Conservation (phyloP, 2,888 invertebrate genomes). For the Isotomurus palustris region DNA sequence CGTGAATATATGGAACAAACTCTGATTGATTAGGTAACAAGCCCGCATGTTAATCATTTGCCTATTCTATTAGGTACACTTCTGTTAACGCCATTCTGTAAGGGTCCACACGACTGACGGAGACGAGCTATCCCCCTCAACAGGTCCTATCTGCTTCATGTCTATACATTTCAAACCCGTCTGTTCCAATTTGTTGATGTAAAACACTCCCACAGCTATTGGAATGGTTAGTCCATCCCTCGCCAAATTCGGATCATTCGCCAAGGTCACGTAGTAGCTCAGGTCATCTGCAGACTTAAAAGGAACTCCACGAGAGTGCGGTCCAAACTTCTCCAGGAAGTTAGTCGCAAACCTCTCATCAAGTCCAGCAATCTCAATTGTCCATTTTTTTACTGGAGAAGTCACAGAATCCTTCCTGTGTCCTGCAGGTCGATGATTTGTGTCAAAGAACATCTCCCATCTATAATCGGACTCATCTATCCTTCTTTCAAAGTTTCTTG, state of each 20-base stretch:
- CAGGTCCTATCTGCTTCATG: neutral
- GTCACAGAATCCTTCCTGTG: neutral
- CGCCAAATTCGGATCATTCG: neutral
- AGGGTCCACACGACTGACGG: neutral
- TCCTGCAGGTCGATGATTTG: neutral
- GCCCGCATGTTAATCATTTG: too few relatives aligned
- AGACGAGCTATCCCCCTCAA: neutral
- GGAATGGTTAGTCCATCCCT: constrained; percentile 1
- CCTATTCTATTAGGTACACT: too few relatives aligned
- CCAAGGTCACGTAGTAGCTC: neutral
- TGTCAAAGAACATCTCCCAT: neutral
- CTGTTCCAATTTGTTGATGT: neutral
- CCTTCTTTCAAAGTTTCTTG: neutral
- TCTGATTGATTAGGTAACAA: too few relatives aligned
- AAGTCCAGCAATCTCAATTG: constrained; percentile 1
- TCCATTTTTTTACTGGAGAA: neutral
- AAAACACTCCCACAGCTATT: neutral
- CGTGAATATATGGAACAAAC: too few relatives aligned
- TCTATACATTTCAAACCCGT: neutral
- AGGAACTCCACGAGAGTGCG: neutral
- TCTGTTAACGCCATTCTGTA: too few relatives aligned
- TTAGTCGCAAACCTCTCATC: neutral
- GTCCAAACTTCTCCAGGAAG: neutral
- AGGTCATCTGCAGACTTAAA: constrained; percentile 1
- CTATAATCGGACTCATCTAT: constrained; percentile 1